phyloP scores from a whole-genome alignment of 2,113 vertebrate species.

The Cricetomys ansorgei region DNA sequence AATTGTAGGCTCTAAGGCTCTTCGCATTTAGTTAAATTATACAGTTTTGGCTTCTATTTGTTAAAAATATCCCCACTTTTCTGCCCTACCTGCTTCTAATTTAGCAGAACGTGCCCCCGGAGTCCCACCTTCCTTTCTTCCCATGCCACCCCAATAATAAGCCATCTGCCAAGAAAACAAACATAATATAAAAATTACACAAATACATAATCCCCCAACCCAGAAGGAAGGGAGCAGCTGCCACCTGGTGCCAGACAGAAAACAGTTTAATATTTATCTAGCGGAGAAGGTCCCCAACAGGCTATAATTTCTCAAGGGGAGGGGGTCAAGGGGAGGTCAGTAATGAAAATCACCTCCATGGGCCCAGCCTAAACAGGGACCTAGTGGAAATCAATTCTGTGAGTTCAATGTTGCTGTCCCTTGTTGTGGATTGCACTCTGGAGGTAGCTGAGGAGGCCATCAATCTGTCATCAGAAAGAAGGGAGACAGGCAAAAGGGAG shows the following conservation, averaged over 20 bases:
- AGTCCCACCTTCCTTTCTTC: constrained; percentile 39
- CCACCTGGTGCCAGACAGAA: constrained; percentile 63
- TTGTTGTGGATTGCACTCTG: not conserved
- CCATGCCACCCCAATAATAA: constrained; percentile 57
- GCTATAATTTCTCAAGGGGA: not conserved
- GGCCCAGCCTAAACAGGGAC: not conserved
- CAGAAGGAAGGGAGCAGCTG: constrained; percentile 70
- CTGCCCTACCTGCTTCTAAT: constrained; percentile 59
- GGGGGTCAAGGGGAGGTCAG: constrained; percentile 13
- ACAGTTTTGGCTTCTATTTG: constrained; percentile 27
- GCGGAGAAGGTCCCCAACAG: not conserved
- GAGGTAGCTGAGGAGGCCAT: constrained; percentile 1
- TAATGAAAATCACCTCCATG: not conserved
- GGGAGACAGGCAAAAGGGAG: not conserved
- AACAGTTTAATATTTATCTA: constrained; percentile 60
- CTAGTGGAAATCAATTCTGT: constrained; percentile 6
- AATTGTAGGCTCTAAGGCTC: constrained; percentile 59
- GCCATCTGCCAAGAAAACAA: constrained; percentile 76
- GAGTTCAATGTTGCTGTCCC: not conserved
- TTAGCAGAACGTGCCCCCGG: constrained; percentile 23
- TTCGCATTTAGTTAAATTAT: constrained; percentile 63
- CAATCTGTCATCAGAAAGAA: constrained; percentile 50
- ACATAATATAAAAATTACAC: constrained; percentile 74
- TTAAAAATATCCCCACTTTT: constrained; percentile 27
- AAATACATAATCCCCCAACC: constrained; percentile 63